A percentile compares a stretch with the other conserved stretches of the same genome.
Conservation (phyloP, 2,113 vertebrate species). For the Tragelaphus buxtoni region DNA sequence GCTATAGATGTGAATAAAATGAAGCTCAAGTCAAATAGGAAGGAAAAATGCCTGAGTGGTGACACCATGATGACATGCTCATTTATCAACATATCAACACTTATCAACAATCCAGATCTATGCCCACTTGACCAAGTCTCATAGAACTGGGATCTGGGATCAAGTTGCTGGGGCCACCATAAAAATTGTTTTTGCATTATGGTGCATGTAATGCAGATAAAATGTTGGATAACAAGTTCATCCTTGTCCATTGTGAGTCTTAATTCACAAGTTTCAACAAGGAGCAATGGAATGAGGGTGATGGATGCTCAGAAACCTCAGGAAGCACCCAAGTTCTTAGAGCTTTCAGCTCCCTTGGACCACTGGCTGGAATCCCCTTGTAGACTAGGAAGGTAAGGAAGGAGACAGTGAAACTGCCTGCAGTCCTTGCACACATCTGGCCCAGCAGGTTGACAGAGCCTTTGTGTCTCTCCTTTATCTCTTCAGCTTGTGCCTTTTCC, state of each 20-base stretch:
- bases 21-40: background rate
- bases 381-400: background rate
- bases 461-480: background rate
- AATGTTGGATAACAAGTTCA: background rate
- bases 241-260: background rate
- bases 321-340: background rate
- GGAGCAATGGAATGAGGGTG: background rate
- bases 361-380: background rate
- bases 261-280: background rate
- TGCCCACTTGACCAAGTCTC: background rate
- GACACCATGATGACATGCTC: background rate
- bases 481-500: background rate
- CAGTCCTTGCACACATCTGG: background rate
- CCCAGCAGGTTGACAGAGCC: background rate
- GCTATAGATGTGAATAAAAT: background rate
- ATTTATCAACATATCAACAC: background rate
- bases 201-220: background rate
- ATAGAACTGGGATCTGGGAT: background rate
- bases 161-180: background rate
- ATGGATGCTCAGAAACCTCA: background rate
- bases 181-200: background rate
- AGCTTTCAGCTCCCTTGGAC: background rate
- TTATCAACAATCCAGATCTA: background rate
- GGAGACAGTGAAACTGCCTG: background rate
- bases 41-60: background rate